phyloP scores from a whole-genome alignment of 2,888 invertebrate genomes.

The Sinohyriopsis cumingii region DNA sequence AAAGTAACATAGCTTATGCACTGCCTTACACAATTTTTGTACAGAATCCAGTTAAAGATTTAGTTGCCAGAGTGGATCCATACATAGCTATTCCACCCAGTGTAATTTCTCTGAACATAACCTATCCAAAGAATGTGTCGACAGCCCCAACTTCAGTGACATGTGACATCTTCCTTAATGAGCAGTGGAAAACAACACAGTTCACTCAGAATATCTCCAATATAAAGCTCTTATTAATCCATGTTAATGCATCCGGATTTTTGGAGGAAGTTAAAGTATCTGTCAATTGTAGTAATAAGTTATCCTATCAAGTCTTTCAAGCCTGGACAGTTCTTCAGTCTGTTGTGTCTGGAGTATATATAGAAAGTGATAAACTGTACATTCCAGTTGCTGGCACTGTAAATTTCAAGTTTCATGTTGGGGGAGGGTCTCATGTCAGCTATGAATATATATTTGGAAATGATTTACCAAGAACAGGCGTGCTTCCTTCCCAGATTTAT shows the following conservation, averaged over 20 bases:
- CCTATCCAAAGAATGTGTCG: constrained; percentile 10
- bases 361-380: constrained; percentile 21
- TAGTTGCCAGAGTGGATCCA: constrained; percentile 22
- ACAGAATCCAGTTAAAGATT: constrained; percentile 33
- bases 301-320: constrained; percentile 31
- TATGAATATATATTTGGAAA: constrained; percentile 38
- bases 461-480: constrained; percentile 19
- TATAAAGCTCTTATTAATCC: constrained; percentile 3
- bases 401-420: constrained; percentile 28
- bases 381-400: constrained; percentile 28
- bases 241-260: constrained; percentile 4
- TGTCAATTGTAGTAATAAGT: constrained; percentile 43
- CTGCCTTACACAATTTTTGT: constrained; percentile 23
- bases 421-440: constrained; percentile 31
- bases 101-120: constrained; percentile 15
- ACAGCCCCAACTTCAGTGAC: constrained; percentile 34
- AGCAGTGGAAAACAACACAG: constrained; percentile 4
- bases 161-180: constrained; percentile 17
- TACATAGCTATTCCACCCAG: constrained; percentile 36
- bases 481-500: constrained; percentile 15
- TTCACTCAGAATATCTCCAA: constrained; percentile 7
- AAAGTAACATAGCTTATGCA: constrained; percentile 6
- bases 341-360: constrained; percentile 22
- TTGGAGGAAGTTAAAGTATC: constrained; percentile 30
- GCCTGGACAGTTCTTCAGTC: constrained; percentile 37